Base-by-base conservation (phyloP, 2,113 vertebrate species). In the Cygnus buccinator region DNA sequence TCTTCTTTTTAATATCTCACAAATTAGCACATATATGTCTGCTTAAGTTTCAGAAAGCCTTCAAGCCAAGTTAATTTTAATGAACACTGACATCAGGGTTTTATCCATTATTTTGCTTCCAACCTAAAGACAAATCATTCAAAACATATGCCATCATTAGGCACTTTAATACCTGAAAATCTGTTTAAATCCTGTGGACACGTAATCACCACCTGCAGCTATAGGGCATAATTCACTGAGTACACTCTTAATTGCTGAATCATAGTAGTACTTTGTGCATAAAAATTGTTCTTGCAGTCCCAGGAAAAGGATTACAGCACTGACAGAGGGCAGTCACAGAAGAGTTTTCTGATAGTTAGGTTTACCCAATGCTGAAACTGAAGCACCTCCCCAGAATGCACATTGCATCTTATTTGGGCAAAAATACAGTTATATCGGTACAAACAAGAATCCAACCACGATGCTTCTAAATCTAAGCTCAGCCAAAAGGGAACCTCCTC, bases 81-180 rank as follows among this genome's bases (percentile, higher is more conserved):
- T 62, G 55, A 92, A 79, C 33, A 48, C 37, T 22, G 54, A 73
- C 68, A 94, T 73, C 16, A 75, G 37, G 17, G 5, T 59, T 84
- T 87, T 16, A 81, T 67, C 65, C 73, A 12, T 61, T 86, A 29
- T 55, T 96, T 39, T 77, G 54, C 37, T 86, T 83, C 79, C 85
- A 52, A 80, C 65, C 75, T 85, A 13, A 88, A 77, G 83, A 85
- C 19, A 77, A 92, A 71, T 59, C 3, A 80, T 44, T 78, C 63
- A 61, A 58, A 93, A 93, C 58, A 65, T 71, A 48, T 22, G 44
- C 25, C 67, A 77, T 37, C 55, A 92, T 76, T 31, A 93, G 19
- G 67, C 82, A 92, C 72, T 77, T 74, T 63, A 96, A 88, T 41
- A 93, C 44, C 50, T 68, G 72, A 54, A 80, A 94, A 92, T 55